Conservation (phyloP, 2,113 vertebrate genomes). For the Esox niger region DNA sequence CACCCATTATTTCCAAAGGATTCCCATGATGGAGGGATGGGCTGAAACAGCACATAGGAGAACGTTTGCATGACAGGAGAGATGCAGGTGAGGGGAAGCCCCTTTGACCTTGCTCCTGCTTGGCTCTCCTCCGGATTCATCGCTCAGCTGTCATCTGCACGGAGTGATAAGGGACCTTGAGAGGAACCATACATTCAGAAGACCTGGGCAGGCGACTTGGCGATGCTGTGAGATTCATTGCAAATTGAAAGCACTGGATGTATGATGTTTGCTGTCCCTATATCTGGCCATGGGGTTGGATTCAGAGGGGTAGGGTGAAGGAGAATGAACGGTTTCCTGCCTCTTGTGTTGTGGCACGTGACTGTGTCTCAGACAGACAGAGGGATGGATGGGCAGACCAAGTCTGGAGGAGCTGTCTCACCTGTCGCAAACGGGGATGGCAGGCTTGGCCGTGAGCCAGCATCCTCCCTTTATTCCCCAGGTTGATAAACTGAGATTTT, state of each 20-base stretch:
- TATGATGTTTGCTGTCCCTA: not conserved
- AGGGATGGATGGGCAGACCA: not conserved
- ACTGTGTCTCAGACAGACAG: not conserved
- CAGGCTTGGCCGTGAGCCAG: not conserved
- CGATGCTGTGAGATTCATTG: constrained; percentile 39
- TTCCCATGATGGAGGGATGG: constrained; percentile 24
- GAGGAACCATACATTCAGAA: constrained; percentile 30
- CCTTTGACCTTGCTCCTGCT: constrained; percentile 49
- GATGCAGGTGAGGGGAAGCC: constrained; percentile 39
- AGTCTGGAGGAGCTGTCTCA: not conserved
- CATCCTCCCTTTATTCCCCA: not conserved
- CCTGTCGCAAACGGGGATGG: not conserved
- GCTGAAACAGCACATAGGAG: constrained; percentile 23
- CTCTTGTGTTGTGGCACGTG: not conserved
- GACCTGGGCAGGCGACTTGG: constrained; percentile 20
- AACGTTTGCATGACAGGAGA: constrained; percentile 29
- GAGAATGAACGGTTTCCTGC: not conserved
- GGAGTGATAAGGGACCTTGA: constrained; percentile 40
- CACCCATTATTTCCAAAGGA: not conserved
- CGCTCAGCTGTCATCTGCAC: constrained; percentile 45
- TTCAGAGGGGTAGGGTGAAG: not conserved
- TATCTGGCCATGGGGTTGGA: not conserved
- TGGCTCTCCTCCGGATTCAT: constrained; percentile 46
- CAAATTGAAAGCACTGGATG: constrained; percentile 22
- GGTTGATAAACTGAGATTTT: constrained; percentile 21